phyloP scores from a whole-genome alignment of 2,113 vertebrate species.

The Ellobius talpinus region DNA sequence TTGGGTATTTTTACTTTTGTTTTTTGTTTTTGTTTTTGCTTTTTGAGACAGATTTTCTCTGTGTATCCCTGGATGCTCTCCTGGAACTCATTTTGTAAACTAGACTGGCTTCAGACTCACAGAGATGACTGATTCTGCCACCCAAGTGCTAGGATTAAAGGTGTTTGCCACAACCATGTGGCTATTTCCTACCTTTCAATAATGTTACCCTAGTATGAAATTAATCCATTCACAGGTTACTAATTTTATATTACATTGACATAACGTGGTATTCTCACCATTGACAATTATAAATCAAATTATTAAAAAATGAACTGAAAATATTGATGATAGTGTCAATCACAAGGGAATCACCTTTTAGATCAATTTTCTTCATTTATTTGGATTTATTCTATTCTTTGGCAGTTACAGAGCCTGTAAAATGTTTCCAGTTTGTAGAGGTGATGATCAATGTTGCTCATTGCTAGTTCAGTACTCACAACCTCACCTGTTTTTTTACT shows the following conservation, averaged over 20 bases:
- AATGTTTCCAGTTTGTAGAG: neutral
- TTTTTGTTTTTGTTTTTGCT: too few relatives aligned
- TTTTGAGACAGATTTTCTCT: too few relatives aligned
- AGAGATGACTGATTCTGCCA: too few relatives aligned
- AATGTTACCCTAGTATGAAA: neutral
- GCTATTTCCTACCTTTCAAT: neutral
- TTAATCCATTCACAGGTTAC: neutral
- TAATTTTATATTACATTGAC: neutral
- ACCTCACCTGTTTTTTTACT: neutral
- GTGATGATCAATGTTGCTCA: neutral
- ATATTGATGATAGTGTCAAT: neutral
- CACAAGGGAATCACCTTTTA: neutral
- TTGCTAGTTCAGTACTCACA: neutral
- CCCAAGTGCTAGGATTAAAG: too few relatives aligned
- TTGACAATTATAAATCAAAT: neutral
- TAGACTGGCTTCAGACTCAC: too few relatives aligned
- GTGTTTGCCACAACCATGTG: too few relatives aligned
- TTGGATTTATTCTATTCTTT: neutral
- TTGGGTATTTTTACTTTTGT: too few relatives aligned
- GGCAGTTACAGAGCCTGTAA: neutral
- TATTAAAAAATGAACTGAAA: neutral
- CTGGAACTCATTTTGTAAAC: too few relatives aligned
- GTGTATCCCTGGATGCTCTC: too few relatives aligned
- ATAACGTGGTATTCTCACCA: neutral
- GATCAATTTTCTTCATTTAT: neutral